Base-by-base conservation (phyloP, 1,140 invertebrate species). In the Drosophila repletoides region DNA sequence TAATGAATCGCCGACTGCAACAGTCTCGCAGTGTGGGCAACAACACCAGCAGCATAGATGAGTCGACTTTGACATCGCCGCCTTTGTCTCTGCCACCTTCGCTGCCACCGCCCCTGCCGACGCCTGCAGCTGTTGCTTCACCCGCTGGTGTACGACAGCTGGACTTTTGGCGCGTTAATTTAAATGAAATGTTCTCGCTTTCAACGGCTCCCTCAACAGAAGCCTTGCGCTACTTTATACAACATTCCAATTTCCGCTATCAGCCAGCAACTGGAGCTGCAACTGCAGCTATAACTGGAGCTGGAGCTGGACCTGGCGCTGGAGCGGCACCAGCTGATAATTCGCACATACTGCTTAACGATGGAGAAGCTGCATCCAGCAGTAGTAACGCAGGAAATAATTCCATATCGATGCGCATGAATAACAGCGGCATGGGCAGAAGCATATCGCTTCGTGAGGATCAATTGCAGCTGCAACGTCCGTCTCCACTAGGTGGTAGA, bases 201-300 rank as follows among this genome's bases (percentile, higher is more conserved):
- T 87, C 81, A 4, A 76, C 81, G 21, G 83, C 76, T 0, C 73
- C 81, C 2, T 87, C 81, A 4, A 73, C 81, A 0, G 81, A 87
- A 36, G 75, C 81, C 3, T 28, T 87, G 28, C 76, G 81, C 10
- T 76, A 72, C 31, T 68, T 87, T 1, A 74, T 87, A 7, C 45
- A 76, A 68, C 81, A 87, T 76, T 87, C 81, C 76, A 87, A 76
- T 22, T 83, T 83, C 24, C 76, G 79, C 5, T 74, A 84, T 26
- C 74, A 69, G 40, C 46, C 60, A 3, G 28, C 72, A 5, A 24
- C 22, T 7, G 12, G 38, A 7, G 24, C 55, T 2, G 5, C 67
- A 14, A 7, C 22, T 1, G 7, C 29, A 14, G 49, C 26, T 5
- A 28, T 26, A 7, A 10, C 12, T 19, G 60, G 40, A 34, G 31